Percentiles rank a stretch among this genome's conserved stretches.
Conservation (phyloP, 2,113 vertebrate genomes). For the Ivindomyrus marchei region DNA sequence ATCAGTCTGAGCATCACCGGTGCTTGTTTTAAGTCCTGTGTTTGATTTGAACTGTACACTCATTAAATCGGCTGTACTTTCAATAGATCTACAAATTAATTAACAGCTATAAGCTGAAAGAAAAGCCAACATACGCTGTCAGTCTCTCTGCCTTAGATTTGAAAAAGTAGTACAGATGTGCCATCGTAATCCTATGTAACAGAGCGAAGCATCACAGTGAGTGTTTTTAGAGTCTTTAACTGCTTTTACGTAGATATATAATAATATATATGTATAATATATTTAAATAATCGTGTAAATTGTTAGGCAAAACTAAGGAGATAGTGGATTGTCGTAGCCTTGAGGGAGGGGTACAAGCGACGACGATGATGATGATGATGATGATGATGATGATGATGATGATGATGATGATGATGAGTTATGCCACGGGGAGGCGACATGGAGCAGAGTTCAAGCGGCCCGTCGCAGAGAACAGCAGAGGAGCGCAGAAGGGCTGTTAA, state of each 20-base stretch:
- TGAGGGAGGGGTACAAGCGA: neutral
- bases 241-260: neutral
- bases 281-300: neutral
- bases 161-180: neutral
- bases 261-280: neutral
- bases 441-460: neutral
- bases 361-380: neutral
- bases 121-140: neutral
- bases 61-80: neutral
- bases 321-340: neutral
- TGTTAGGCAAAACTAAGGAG: neutral
- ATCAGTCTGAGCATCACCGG: neutral
- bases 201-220: neutral
- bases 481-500: neutral
- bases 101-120: neutral
- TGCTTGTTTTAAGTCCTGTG: neutral
- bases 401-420: neutral
- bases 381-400: neutral
- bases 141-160: neutral
- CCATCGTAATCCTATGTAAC: neutral
- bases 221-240: neutral
- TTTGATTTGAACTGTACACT: neutral
- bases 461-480: neutral
- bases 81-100: neutral
- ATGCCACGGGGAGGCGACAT: neutral